A percentile compares a stretch with the other conserved stretches of the same genome.
These are phyloP conservation scores for Strix uralensis DNA, from an alignment of 2,113 vertebrate species.

Conservation along the genomic window DNA sequence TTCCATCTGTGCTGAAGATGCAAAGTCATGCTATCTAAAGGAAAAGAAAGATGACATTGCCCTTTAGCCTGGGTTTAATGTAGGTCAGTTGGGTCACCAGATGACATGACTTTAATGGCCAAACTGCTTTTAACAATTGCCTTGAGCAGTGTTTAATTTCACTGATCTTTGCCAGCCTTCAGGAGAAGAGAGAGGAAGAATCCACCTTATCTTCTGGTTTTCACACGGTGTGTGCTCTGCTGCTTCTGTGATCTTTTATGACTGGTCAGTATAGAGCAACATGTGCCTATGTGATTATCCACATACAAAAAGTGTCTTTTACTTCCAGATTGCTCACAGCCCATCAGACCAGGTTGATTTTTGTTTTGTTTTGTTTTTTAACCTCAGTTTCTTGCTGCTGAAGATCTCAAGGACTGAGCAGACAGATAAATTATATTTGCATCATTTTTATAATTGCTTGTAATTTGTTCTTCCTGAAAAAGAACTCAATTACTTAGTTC, in stretches of 20 bases:
- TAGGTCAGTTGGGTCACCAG: constrained; percentile 64
- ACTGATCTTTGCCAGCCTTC: constrained; percentile 49
- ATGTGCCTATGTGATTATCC: neutral
- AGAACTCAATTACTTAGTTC: neutral
- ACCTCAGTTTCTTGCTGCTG: neutral
- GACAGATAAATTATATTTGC: neutral
- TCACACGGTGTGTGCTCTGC: neutral
- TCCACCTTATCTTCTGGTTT: constrained; percentile 26
- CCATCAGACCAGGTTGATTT: neutral
- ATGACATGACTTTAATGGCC: constrained; percentile 65
- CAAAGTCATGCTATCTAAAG: constrained; percentile 28
- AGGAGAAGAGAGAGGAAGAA: constrained; percentile 20
- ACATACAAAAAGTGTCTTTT: neutral
- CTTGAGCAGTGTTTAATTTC: constrained; percentile 55
- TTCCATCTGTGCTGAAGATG: constrained; percentile 49
- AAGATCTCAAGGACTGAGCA: neutral
- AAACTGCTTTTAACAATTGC: constrained; percentile 62
- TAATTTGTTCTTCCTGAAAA: neutral
- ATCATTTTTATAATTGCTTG: neutral
- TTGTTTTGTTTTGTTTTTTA: neutral
- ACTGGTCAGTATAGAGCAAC: neutral
- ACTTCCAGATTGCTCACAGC: neutral
- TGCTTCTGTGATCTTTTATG: constrained; percentile 15
- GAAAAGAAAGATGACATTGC: constrained; percentile 55
- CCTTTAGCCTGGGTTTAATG: constrained; percentile 63